These are phyloP conservation scores for Anguilla megastoma DNA, from an alignment of 2,797 vertebrate genomes.

Conservation along the genomic window DNA sequence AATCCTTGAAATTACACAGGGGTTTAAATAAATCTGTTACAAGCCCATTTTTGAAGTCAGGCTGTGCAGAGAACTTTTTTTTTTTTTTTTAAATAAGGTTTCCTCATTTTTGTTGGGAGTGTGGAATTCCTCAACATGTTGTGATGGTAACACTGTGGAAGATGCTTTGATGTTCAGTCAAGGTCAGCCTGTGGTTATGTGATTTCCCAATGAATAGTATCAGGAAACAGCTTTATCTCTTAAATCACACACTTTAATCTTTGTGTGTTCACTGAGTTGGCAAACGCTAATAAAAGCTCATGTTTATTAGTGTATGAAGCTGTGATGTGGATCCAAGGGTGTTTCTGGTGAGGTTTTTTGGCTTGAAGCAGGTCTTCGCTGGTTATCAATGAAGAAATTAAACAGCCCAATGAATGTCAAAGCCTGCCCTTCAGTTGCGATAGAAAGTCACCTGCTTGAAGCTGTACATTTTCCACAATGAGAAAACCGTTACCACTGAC, in stretches of 20 bases:
- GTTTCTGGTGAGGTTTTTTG: conserved; percentile 54
- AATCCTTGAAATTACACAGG: background rate
- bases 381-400: conserved; percentile 40
- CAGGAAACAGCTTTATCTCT: background rate
- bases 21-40: background rate
- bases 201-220: background rate
- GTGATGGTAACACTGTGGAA: background rate
- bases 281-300: conserved; percentile 40
- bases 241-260: conserved; percentile 25
- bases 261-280: background rate
- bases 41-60: background rate
- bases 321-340: conserved; percentile 57
- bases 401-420: conserved; percentile 14
- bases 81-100: background rate
- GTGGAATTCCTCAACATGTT: background rate
- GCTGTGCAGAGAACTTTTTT: background rate
- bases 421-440: background rate
- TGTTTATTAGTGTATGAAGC: conserved; percentile 38
- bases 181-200: background rate
- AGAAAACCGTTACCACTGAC: background rate
- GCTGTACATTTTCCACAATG: background rate
- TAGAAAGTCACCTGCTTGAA: background rate
- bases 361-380: conserved; percentile 52
- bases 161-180: background rate
- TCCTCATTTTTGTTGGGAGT: background rate